Base-by-base conservation (phyloP, 2,797 vertebrate genomes). In the Phoxinus dragarum region DNA sequence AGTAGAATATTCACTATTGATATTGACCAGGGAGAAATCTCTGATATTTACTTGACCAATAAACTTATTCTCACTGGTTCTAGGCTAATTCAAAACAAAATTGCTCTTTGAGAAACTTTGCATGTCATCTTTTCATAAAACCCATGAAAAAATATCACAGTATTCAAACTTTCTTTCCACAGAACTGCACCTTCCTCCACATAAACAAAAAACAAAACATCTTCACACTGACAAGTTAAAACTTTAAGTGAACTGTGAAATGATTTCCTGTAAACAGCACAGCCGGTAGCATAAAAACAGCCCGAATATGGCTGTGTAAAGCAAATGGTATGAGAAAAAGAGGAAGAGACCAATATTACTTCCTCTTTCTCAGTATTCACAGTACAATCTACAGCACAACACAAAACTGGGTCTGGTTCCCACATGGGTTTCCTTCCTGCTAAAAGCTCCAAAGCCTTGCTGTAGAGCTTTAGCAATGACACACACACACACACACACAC, bases 351-450 rank as follows among this genome's bases (percentile, higher is more conserved):
- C 27, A 31, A 40, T 38, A 40, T 71, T 31, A 84, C 81, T 94
- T 93, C 92, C 88, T 82, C 89, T 93, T 92, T 93, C 81, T 90
- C 82, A 80, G 79, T 61, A 80, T 68, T 84, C 85, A 82, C 61
- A 71, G n/a, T 36, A 69, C 36, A 77, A 59, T 56, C 82, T 69
- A 84, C 67, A 80, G 10, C 27, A 72, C 42, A 80, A 36, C 42
- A 54, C 85, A 82, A 80, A 40, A 31, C 54, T 44, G 34, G 88
- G 67, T 71, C 52, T 84, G 81, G 73, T 92, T 94, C 91, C 78
- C 86, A 90, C 87, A 92, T 88, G 88, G 68, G 73, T 80, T 75
- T 2, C 82, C 86, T 93, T 93, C 92, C 93, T 93, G 89, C 91
- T 49, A 9, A 66, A 66, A 84, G 49, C 81, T 84, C 84, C 75